Percentiles rank a stretch among this genome's conserved stretches.
These are phyloP conservation scores for Alosa alosa DNA, from an alignment of 2,113 vertebrate species.

Conservation along the genomic window DNA sequence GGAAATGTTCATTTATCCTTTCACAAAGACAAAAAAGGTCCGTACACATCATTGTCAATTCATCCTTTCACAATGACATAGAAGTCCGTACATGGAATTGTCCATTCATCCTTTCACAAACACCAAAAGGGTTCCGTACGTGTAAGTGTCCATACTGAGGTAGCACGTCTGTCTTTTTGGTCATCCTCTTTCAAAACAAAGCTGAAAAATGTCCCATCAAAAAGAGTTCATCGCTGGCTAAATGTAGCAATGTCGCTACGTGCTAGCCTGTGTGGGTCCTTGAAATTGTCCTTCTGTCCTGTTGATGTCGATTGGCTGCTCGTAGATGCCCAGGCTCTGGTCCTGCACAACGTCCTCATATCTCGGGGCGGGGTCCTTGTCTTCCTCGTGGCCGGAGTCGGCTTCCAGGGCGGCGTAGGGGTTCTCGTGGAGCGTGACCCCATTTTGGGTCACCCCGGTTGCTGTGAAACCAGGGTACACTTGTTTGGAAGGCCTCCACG, in stretches of 20 bases:
- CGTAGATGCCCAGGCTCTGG: conserved; percentile 62
- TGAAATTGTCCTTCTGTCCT: conserved; percentile 70
- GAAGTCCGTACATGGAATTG: background rate
- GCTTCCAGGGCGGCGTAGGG: conserved; percentile 67
- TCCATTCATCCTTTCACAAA: conserved; percentile 70
- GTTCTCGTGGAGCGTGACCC: conserved; percentile 66
- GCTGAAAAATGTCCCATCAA: conserved; percentile 14
- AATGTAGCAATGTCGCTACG: conserved; percentile 66
- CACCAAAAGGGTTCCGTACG: conserved; percentile 49
- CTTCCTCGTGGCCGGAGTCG: conserved; percentile 71
- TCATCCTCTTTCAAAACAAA: conserved; percentile 34
- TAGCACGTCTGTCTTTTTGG: conserved; percentile 75
- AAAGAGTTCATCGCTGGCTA: conserved; percentile 24
- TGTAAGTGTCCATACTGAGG: conserved; percentile 82
- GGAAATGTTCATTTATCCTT: background rate
- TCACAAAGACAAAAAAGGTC: background rate
- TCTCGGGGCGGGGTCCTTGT: conserved; percentile 43
- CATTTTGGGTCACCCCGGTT: conserved; percentile 53
- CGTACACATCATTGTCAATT: background rate
- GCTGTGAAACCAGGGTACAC: conserved; percentile 60
- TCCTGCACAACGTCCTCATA: conserved; percentile 65
- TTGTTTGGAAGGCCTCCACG: conserved; percentile 80
- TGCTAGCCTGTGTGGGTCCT: conserved; percentile 67
- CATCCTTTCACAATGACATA: conserved; percentile 6
- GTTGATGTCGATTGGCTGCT: conserved; percentile 71